A percentile compares a stretch with the other conserved stretches of the same genome.
Conservation (phyloP, 2,797 vertebrate species). For the Pseudochirops cupreus region DNA sequence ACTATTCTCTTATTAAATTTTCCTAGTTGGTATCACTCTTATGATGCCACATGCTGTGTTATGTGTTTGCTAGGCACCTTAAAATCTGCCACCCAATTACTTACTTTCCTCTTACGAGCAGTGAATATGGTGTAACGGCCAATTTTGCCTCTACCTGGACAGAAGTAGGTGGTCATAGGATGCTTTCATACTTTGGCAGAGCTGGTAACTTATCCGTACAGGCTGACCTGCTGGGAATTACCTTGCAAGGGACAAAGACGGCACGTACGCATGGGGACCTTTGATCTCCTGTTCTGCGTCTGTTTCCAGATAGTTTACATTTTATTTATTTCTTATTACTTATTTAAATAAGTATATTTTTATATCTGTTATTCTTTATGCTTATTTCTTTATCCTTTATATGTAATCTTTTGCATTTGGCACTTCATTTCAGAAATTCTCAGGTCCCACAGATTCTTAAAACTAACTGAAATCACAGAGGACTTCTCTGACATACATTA, state of each 20-base stretch:
- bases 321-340: not conserved
- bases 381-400: not conserved
- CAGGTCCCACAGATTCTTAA: not conserved
- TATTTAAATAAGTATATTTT: not conserved
- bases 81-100: not conserved
- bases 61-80: not conserved
- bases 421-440: not conserved
- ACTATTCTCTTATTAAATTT: not conserved
- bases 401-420: not conserved
- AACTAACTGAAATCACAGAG: not conserved
- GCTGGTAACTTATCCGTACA: not conserved
- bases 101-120: not conserved
- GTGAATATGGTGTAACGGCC: not conserved
- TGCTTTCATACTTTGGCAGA: not conserved
- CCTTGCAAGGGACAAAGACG: not conserved
- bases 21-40: not conserved
- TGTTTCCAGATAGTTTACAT: not conserved
- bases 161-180: not conserved
- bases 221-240: not conserved
- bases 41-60: not conserved
- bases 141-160: not conserved
- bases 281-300: not conserved
- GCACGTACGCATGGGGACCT: not conserved
- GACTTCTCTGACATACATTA: not conserved
- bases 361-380: not conserved